Evolutionary conservation across 2,113 vertebrate genomes (phyloP), one percentile per base, ranked within the genome.

Genomic region (Zosterops borbonicus): DNA sequence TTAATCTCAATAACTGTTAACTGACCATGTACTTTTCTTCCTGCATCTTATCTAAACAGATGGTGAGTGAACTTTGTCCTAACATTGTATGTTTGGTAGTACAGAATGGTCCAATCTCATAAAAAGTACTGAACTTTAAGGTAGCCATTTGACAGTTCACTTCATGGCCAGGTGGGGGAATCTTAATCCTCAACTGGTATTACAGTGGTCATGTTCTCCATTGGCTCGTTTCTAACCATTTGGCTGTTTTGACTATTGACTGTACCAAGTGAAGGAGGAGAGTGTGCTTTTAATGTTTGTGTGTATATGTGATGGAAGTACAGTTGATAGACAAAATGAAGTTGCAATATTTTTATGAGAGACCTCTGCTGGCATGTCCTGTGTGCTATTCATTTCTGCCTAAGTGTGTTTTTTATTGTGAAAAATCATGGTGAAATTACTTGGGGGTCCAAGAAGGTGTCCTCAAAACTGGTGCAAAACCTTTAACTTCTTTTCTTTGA

Each of bases 41-140:
- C 96, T 97, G 98, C 98, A 97, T 97, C 98, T 98, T 98, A 91
- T 97, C 96, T 98, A 95, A 97, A 98, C 97, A 99, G 98, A 98
- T 97, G 98, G 98, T 98, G 98, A 98, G 98, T 99, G 98, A 96
- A 94, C 83, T 91, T 97, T 97, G 97, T 98, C n/a, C 31, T 96
- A 89, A 94, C 89, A 83, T 69, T 95, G 93, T 44, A 68, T 96
- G 97, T 97, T 96, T 5, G 46, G 82, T 95, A 96, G 89, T 94
- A 92, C 77, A 91, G 65, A 96, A 82, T 95, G 96, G 95, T 97
- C 95, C 97, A 89, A 95, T 96, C 98, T 98, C 98, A 98, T 98
- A 98, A 98, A 98, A 97, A 98, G 97, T 94, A 94, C 95, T 86
- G 94, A 95, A 95, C 69, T 94, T 88, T 44, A 64, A 89, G 83